Evolutionary conservation across 2,113 vertebrate species (phyloP), one percentile per base, ranked within the genome.

Genomic region (Marmota flaviventris): DNA sequence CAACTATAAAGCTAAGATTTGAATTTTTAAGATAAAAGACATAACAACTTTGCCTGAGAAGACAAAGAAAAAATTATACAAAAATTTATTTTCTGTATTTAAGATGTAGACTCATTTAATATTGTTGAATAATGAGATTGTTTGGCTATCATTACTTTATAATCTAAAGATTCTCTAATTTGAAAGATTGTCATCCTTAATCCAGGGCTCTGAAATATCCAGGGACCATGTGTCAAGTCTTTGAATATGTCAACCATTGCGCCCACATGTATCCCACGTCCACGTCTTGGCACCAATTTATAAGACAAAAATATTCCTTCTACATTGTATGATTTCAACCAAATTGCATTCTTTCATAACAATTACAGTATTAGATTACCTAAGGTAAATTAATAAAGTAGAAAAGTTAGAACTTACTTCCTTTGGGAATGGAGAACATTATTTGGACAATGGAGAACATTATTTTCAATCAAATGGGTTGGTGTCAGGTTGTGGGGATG

Each of bases 1-100:
- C 27, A 86, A 84, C 34, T 56, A 65, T 72, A 67, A 70, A 58
- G 77, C 22, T 94, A 94, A 91, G 72, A 83, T 89, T 32, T 48
- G 45, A 73, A 1, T 73, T 95, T 98, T 94, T 53, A 88, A 76
- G 63, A 75, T 77, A 48, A 88, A 53, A 90, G 10, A 67, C 3
- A 32, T 1, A 72, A 42, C 18, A 77, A 63, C 1, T 48, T 81
- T 86, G 76, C 7, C 67, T 24, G 37, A 94, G 76, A 7, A 95
- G 63, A 91, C 61, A 84, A 51, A 53, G 37, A 94, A 67, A 82
- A 58, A 61, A 24, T 45, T 32, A 73, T 70, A 73, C 10, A 75
- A 72, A 85, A 76, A 42, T 42, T 24, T 48, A 22, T 9, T 79
- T 32, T 29, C 1, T 27, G 2, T 63, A 67, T 56, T 13, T 37